Conservation (phyloP, 1,140 invertebrate species). For the Zaprionus kolodkinae region DNA sequence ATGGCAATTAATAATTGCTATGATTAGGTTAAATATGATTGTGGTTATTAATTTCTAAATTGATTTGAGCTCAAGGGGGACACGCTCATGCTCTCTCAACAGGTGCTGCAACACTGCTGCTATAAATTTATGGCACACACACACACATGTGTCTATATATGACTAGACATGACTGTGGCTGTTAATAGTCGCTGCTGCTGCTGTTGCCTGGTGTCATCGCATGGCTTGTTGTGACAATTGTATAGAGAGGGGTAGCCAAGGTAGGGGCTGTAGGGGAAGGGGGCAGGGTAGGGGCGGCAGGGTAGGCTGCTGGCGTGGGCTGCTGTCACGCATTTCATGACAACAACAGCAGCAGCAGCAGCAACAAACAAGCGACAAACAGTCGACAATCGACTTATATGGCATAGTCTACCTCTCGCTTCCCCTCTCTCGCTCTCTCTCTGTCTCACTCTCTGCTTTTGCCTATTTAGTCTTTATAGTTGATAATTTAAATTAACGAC, state of each 20-base stretch:
- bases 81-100: not conserved
- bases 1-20: constrained; percentile 1
- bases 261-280: not conserved
- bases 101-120: constrained; percentile 8
- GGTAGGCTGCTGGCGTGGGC: constrained; percentile 35
- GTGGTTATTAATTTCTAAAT: not conserved
- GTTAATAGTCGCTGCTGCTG: constrained; percentile 30
- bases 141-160: not conserved
- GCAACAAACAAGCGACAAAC: constrained; percentile 17
- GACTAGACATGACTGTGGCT: not conserved
- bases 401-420: constrained; percentile 43
- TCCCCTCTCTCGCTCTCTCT: not conserved
- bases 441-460: not conserved
- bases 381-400: constrained; percentile 63
- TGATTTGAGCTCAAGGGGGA: not conserved
- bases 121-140: constrained; percentile 29
- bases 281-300: not conserved
- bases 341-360: constrained; percentile 43
- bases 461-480: constrained; percentile 72
- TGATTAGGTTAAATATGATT: not conserved
- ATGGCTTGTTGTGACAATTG: constrained; percentile 13
- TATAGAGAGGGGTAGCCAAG: constrained; percentile 18
- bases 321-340: constrained; percentile 72
- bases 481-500: constrained; percentile 81
- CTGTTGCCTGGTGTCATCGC: constrained; percentile 8